A percentile compares a stretch with the other conserved stretches of the same genome.
Conservation (phyloP, 2,888 invertebrate species). For the Iselma pallidipennis region DNA sequence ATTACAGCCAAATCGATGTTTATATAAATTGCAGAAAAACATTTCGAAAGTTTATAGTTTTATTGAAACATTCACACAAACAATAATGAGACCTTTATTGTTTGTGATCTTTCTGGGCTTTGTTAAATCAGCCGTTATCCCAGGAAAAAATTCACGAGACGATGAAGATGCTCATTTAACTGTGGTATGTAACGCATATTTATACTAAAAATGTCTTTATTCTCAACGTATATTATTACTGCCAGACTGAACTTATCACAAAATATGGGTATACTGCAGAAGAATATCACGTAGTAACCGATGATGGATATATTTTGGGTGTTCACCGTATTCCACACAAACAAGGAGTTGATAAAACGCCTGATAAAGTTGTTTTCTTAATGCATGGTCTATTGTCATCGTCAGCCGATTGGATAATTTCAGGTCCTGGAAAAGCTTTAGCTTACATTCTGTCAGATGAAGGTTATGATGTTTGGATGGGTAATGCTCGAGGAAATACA, state of each 20-base stretch:
- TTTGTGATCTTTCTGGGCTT: no score
- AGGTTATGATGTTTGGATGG: constrained; percentile 64
- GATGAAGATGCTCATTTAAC: constrained; percentile 8
- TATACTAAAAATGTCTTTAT: neutral
- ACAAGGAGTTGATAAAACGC: constrained; percentile 57
- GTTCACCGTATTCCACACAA: constrained; percentile 60
- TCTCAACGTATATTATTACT: neutral
- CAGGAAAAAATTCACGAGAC: neutral
- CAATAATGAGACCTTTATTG: no score
- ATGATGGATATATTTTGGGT: constrained; percentile 61
- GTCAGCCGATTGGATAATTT: constrained; percentile 60
- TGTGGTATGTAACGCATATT: neutral
- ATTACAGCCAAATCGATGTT: no score
- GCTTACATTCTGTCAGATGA: constrained; percentile 54
- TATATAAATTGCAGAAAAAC: no score
- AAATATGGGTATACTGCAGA: constrained; percentile 52
- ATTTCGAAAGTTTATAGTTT: no score
- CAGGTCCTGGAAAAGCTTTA: constrained; percentile 62
- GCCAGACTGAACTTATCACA: constrained; percentile 49
- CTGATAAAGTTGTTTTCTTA: constrained; percentile 50
- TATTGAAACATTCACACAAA: no score
- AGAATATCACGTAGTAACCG: constrained; percentile 50
- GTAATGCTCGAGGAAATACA: constrained; percentile 63
- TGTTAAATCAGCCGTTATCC: neutral
- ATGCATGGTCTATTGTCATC: constrained; percentile 60